Evolutionary conservation across 2,113 vertebrate species (phyloP), one percentile per base, ranked within the genome.

Genomic region (Poecile atricapillus): DNA sequence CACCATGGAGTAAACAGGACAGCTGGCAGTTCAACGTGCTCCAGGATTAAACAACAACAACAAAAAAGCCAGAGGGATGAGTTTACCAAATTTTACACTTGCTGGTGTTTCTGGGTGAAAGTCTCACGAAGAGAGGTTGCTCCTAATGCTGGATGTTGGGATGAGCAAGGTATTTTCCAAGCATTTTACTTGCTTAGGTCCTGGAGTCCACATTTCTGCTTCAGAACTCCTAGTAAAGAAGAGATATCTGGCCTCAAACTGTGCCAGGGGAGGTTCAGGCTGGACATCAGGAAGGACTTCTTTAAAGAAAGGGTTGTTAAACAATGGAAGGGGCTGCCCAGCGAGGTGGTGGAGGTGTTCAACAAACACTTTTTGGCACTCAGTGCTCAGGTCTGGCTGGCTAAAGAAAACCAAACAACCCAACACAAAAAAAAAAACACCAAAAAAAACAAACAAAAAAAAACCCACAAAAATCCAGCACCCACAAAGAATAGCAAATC

Each of bases 111-210:
- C 1, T 1, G 43, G 37, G 27, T 7, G 7, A 25, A 62, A 81
- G 37, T 12, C 31, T 80, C 41, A 37, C 2, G 0, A 35, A n/a
- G 11, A 62, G 28, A 44, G 28, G 30, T 41, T 1, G 1, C 14
- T 80, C 19, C 86, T 25, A 11, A 2, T 27, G 60, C 78, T 18
- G 60, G 13, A 47, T 4, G 3, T 9, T 33, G 50, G 43, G 35
- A 55, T 70, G 70, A 89, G 28, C 64, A 58, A 70, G 24, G 58
- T 22, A 27, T 59, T 59, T 59, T 59, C 44, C 44, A 44, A 58
- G 46, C 17, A 27, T 52, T 90, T 70, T 28, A 7, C 30, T 76
- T 43, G 35, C 33, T 53, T 14, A 44, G 41, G 46, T 60, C 68
- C 37, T 41, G 37, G 67, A 46, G 2, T 1, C 0, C 30, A 41